Evolutionary conservation across 2,888 invertebrate genomes (phyloP).

Genomic region (Caenorhabditis sinica): DNA sequence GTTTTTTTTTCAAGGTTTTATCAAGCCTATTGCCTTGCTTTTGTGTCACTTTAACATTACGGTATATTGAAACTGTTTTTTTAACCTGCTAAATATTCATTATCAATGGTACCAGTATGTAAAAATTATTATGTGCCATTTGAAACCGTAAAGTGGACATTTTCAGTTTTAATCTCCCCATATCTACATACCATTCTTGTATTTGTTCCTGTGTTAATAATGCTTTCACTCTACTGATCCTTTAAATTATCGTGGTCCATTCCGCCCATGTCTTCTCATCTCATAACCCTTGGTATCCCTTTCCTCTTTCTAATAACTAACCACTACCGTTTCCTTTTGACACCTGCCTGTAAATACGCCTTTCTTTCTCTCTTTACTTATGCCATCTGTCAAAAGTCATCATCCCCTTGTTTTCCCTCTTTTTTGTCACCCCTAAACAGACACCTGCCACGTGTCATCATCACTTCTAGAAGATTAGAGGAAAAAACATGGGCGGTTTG

Average conservation of each 20-base stretch:
- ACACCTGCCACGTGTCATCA: conserved; percentile 15
- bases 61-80: too few relatives aligned
- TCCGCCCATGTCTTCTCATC: not conserved
- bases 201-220: too few relatives aligned
- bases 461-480: conserved; percentile 11
- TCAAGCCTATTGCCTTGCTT: too few relatives aligned
- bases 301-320: conserved; percentile 12
- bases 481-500: not conserved
- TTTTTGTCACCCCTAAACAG: not conserved
- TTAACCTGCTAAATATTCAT: too few relatives aligned
- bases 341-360: conserved; percentile 36
- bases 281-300: not conserved
- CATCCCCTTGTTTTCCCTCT: conserved; percentile 7
- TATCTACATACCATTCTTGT: too few relatives aligned
- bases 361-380: not conserved
- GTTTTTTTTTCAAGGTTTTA: not conserved
- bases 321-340: conserved; percentile 41
- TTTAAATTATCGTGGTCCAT: not conserved
- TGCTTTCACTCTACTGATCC: too few relatives aligned
- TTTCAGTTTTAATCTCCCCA: too few relatives aligned
- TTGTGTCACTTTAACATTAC: too few relatives aligned
- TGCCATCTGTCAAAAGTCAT: conserved; percentile 44
- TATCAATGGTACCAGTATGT: too few relatives aligned
- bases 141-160: too few relatives aligned
- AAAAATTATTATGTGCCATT: too few relatives aligned